These are phyloP conservation scores for Polylopha cassiicola DNA, from an alignment of 2,888 invertebrate species.

Conservation along the genomic window DNA sequence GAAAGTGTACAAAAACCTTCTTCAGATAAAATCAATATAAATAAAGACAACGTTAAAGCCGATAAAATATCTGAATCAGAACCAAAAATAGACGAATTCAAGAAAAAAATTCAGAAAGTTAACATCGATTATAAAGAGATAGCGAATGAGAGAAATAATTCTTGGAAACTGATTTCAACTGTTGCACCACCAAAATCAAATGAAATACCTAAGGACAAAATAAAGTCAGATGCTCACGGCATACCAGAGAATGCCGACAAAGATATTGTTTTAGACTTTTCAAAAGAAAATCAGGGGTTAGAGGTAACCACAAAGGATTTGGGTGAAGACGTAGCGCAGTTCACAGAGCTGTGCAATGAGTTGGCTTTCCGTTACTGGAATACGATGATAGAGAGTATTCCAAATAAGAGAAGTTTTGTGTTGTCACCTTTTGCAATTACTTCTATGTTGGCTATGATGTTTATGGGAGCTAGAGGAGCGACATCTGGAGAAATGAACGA, in stretches of 20 bases:
- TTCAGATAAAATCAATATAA: slow-evolving; percentile 9
- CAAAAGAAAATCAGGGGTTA: slow-evolving; percentile 79
- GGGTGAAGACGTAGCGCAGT: slow-evolving; percentile 85
- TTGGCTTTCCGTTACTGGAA: slow-evolving; percentile 90
- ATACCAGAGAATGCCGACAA: slow-evolving; percentile 46
- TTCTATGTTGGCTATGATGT: slow-evolving; percentile 93
- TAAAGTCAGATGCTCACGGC: slow-evolving; percentile 47
- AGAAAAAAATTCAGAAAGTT: slow-evolving; percentile 69
- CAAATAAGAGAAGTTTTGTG: slow-evolving; percentile 85
- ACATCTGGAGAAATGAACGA: slow-evolving; percentile 95
- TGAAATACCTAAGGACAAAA: slow-evolving; percentile 56
- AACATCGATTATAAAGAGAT: slow-evolving; percentile 67
- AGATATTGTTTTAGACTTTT: slow-evolving; percentile 59
- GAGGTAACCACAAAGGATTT: slow-evolving; percentile 85
- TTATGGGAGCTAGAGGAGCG: slow-evolving; percentile 89
- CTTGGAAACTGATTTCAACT: slow-evolving; percentile 79
- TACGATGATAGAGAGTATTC: slow-evolving; percentile 82
- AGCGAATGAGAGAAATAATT: slow-evolving; percentile 55
- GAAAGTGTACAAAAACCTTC: slow-evolving; percentile 22
- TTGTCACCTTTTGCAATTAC: slow-evolving; percentile 91
- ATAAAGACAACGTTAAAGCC: slow-evolving; percentile 18
- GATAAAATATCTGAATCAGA: slow-evolving; percentile 34
- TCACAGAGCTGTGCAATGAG: slow-evolving; percentile 89
- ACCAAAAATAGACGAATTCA: slow-evolving; percentile 66
- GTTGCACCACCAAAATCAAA: slow-evolving; percentile 69